Evolutionary conservation across 2,888 invertebrate genomes (phyloP).

Genomic region (Rhimphoctona megacephalus): DNA sequence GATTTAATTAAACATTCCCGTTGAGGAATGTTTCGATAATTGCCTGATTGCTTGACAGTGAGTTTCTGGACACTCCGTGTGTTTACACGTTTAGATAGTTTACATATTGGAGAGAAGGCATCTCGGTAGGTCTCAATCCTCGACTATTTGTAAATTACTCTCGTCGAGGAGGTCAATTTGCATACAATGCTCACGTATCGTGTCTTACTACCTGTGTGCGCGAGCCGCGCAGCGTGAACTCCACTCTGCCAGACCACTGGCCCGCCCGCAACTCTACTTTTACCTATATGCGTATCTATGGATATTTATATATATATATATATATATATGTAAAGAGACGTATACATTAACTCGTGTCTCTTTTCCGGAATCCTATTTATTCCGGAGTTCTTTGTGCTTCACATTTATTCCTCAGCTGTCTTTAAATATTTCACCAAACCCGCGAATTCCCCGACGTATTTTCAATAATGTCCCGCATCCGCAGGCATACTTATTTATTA

Average conservation of each 20-base stretch:
- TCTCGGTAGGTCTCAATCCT: slow-evolving; percentile 68
- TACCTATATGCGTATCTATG: neutral
- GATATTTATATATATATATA: neutral
- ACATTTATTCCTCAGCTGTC: slow-evolving; percentile 1
- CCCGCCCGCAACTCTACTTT: slow-evolving; percentile 61
- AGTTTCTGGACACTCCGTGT: neutral
- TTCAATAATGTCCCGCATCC: slow-evolving; percentile 7
- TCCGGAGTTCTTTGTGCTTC: slow-evolving; percentile 5
- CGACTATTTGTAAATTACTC: slow-evolving; percentile 78
- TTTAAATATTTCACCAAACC: slow-evolving; percentile 20
- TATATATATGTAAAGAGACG: neutral
- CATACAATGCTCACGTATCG: slow-evolving; percentile 77
- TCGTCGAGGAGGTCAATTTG: slow-evolving; percentile 71
- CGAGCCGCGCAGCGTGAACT: slow-evolving; percentile 56
- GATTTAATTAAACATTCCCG: neutral
- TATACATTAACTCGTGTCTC: slow-evolving; percentile 23
- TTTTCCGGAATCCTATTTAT: slow-evolving; percentile 59
- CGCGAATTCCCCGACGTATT: neutral
- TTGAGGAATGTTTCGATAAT: neutral
- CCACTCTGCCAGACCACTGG: slow-evolving; percentile 45
- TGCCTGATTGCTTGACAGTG: neutral
- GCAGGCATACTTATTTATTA: neutral
- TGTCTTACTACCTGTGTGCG: slow-evolving; percentile 70
- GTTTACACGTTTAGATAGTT: slow-evolving; percentile 1
- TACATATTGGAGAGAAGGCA: slow-evolving; percentile 34